phyloP scores from a whole-genome alignment of 2,113 vertebrate species.

The Peucedramus taeniatus region DNA sequence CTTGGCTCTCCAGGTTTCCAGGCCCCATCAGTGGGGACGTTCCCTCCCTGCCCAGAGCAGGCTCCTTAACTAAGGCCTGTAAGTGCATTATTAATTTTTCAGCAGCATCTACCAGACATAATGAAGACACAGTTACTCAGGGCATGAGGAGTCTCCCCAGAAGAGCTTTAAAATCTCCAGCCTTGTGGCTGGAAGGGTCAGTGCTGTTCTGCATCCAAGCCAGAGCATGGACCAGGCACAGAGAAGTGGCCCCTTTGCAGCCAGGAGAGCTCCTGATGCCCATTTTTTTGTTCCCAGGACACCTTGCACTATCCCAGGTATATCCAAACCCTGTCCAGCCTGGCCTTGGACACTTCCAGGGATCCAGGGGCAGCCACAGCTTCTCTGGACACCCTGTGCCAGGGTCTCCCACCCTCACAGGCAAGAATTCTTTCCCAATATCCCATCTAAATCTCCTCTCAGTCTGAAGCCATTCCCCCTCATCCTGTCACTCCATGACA shows the following conservation, averaged over 20 bases:
- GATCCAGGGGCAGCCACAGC: neutral
- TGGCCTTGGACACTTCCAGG: neutral
- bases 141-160: neutral
- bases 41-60: neutral
- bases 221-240: rapidly evolving
- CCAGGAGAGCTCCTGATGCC: neutral
- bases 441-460: neutral
- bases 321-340: rapidly evolving
- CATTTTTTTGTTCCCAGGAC: neutral
- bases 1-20: slow-evolving; percentile 10
- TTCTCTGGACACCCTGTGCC: neutral
- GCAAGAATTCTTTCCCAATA: neutral
- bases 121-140: slow-evolving; percentile 1
- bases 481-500: neutral
- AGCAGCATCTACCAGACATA: neutral
- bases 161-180: neutral
- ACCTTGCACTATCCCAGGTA: rapidly evolving
- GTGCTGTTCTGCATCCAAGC: neutral
- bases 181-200: neutral
- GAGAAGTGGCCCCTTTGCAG: neutral
- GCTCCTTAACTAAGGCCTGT: neutral
- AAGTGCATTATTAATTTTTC: slow-evolving; percentile 40
- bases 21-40: neutral
- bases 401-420: neutral
- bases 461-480: neutral